A percentile compares a stretch with the other conserved stretches of the same genome.
Conservation (phyloP, 2,888 invertebrate species). For the Horisme vitalbata region DNA sequence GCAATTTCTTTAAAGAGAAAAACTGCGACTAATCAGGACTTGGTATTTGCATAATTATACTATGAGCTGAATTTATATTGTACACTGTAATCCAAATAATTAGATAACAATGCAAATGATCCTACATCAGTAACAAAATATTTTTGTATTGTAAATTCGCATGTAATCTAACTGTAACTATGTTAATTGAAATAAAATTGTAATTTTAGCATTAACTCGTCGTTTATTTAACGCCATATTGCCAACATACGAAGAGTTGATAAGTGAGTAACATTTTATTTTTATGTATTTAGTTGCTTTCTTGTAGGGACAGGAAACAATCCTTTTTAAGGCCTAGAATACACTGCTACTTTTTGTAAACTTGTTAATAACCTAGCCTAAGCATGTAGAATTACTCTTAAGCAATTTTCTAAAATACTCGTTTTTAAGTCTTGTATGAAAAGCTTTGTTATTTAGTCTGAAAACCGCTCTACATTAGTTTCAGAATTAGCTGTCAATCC, state of each 20-base stretch:
- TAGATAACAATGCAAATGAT: constrained; percentile 34
- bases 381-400: constrained; percentile 10
- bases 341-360: constrained; percentile 24
- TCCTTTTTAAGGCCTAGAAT: constrained; percentile 53
- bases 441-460: no score
- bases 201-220: constrained; percentile 63
- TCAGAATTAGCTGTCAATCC: no score
- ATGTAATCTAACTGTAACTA: constrained; percentile 69
- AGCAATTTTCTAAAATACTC: background rate
- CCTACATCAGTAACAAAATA: constrained; percentile 60
- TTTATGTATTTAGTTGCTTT: constrained; percentile 48
- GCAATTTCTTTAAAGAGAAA: no score
- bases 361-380: constrained; percentile 8
- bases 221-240: constrained; percentile 44
- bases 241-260: constrained; percentile 38
- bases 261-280: constrained; percentile 68
- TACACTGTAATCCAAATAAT: constrained; percentile 21
- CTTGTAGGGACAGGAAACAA: constrained; percentile 79
- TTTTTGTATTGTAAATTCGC: constrained; percentile 77
- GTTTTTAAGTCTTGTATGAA: no score
- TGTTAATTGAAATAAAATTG: constrained; percentile 72
- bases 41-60: constrained; percentile 8
- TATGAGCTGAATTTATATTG: constrained; percentile 20
- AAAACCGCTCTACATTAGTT: no score
- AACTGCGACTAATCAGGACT: no score